phyloP scores from a whole-genome alignment of 2,113 vertebrate species.

The Psilopsiagon aymara region DNA sequence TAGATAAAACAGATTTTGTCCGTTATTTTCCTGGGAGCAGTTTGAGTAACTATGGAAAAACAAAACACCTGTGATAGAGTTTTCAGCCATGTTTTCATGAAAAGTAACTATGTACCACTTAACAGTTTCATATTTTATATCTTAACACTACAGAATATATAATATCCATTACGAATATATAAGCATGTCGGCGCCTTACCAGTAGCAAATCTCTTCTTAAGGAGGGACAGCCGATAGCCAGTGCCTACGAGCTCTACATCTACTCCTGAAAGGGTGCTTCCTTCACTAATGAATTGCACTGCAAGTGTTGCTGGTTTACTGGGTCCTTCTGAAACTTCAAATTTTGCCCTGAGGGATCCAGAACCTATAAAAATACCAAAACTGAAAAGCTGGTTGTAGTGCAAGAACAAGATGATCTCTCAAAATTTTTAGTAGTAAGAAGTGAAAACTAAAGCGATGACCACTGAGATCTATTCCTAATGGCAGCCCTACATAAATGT shows the following conservation, averaged over 20 bases:
- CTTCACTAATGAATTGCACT: conserved; percentile 93
- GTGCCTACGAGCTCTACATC: conserved; percentile 89
- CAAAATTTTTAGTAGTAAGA: neutral
- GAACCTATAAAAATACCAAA: conserved; percentile 78
- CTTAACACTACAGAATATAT: neutral
- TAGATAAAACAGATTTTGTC: neutral
- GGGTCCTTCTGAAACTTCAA: conserved; percentile 92
- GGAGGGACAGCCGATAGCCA: conserved; percentile 94
- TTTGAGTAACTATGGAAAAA: neutral
- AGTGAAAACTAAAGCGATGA: neutral
- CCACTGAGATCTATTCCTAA: neutral
- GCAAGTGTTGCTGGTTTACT: conserved; percentile 91
- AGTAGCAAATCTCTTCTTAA: conserved; percentile 94
- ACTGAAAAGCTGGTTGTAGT: neutral
- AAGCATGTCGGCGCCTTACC: conserved; percentile 74
- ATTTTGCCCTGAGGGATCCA: conserved; percentile 94
- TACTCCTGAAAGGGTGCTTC: conserved; percentile 90
- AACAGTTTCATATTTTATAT: neutral
- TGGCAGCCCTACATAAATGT: neutral
- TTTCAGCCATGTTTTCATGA: neutral
- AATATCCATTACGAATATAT: neutral
- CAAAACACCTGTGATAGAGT: neutral
- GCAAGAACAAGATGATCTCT: neutral
- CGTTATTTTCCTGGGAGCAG: neutral
- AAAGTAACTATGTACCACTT: neutral